Evolutionary conservation across 2,113 vertebrate genomes (phyloP).

Genomic region (Probosciger aterrimus): DNA sequence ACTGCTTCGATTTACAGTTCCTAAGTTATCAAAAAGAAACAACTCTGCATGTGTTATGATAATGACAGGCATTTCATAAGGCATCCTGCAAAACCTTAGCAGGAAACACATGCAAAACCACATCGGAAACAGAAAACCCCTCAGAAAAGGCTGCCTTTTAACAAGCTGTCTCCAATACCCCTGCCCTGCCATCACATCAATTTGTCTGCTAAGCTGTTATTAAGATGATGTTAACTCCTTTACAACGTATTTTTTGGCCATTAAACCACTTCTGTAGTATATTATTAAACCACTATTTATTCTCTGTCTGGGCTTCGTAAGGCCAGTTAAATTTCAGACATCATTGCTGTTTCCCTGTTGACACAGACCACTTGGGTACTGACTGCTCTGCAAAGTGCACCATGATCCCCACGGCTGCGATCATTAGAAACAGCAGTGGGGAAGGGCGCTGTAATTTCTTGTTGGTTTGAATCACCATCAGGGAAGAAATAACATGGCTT

Average conservation of each 20-base stretch:
- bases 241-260: accelerated
- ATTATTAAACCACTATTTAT: neutral
- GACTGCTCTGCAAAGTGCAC: too few relatives aligned
- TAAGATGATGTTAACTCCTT: neutral
- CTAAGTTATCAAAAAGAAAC: neutral
- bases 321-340: accelerated
- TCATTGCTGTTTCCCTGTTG: accelerated
- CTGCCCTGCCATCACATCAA: neutral
- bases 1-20: neutral
- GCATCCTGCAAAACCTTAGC: neutral
- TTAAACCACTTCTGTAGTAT: neutral
- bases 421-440: accelerated
- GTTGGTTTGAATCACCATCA: accelerated
- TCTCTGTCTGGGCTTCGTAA: neutral
- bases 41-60: neutral
- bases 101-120: neutral
- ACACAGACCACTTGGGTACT: accelerated
- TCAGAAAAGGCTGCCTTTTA: neutral
- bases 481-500: accelerated
- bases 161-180: neutral
- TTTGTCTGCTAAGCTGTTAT: accelerated
- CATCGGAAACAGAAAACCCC: accelerated
- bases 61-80: accelerated
- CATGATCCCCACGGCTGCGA: neutral
- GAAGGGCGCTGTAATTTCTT: accelerated